phyloP scores from a whole-genome alignment of 2,888 invertebrate species.

The Harpagoxenus sublaevis region DNA sequence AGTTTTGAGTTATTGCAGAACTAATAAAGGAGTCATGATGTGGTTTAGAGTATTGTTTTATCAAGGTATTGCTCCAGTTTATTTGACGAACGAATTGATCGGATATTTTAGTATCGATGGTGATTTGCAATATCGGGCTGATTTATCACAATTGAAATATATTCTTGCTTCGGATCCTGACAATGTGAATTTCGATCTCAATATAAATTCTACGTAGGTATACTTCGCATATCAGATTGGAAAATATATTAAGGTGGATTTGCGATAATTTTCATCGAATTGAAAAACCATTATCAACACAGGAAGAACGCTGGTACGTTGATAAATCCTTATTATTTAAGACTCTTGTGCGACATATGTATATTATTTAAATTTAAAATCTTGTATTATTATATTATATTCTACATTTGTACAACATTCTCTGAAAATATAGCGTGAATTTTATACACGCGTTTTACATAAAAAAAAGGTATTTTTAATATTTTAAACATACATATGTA shows the following conservation, averaged over 20 bases:
- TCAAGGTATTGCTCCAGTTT: no score
- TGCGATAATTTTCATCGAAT: conserved; percentile 81
- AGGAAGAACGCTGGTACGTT: conserved; percentile 33
- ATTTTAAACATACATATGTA: no score
- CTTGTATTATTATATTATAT: not conserved
- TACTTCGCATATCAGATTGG: conserved; percentile 78
- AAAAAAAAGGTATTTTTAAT: no score
- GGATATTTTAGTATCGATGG: no score
- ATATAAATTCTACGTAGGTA: conserved; percentile 81
- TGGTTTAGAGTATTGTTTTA: no score
- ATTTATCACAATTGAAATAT: conserved; percentile 86
- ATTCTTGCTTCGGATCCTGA: conserved; percentile 78
- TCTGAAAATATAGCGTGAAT: no score
- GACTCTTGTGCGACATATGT: not conserved
- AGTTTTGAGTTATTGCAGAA: no score
- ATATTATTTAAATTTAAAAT: not conserved
- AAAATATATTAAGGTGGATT: conserved; percentile 88
- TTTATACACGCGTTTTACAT: no score
- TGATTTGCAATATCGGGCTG: conserved; percentile 28
- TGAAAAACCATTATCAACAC: conserved; percentile 25
- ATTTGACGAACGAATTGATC: no score
- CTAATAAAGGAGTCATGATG: no score
- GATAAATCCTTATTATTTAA: conserved; percentile 16
- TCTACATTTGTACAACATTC: no score
- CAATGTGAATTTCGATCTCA: conserved; percentile 86